Evolutionary conservation across 2,888 invertebrate species (phyloP).

Genomic region (Ditula angustiorana): DNA sequence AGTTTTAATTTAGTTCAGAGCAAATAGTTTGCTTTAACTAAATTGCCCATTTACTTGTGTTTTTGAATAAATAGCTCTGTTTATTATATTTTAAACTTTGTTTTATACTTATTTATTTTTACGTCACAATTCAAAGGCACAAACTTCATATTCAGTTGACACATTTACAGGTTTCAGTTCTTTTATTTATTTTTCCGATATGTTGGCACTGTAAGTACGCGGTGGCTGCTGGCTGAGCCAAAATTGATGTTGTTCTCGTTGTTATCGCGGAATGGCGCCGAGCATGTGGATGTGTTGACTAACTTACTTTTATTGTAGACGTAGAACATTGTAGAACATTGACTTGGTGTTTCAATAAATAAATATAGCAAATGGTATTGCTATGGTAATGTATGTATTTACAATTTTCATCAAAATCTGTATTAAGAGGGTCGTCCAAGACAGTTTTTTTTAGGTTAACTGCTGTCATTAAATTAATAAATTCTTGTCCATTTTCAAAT

Average conservation of each 20-base stretch:
- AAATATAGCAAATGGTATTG: too few species aligned
- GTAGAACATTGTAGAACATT: neutral
- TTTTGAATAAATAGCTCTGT: neutral
- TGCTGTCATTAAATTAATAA: too few species aligned
- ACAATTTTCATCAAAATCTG: too few species aligned
- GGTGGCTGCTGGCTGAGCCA: neutral
- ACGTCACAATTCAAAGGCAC: conserved; percentile 45
- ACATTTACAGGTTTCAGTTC: conserved; percentile 54
- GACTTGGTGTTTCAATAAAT: conserved; percentile 2
- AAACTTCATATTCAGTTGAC: conserved; percentile 53
- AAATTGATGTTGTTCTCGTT: conserved; percentile 38
- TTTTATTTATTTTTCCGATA: neutral
- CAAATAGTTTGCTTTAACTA: neutral
- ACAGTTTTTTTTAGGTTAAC: too few species aligned
- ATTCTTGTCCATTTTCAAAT: too few species aligned
- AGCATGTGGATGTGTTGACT: conserved; percentile 62
- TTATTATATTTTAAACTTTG: conserved; percentile 45
- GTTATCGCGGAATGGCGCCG: conserved; percentile 39
- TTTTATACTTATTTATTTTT: conserved; percentile 42
- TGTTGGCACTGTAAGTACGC: neutral
- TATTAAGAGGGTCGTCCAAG: too few species aligned
- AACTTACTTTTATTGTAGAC: conserved; percentile 37
- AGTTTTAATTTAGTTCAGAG: neutral
- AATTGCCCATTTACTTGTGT: neutral
- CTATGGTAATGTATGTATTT: too few species aligned